Evolutionary conservation across 1,140 invertebrate genomes (phyloP), one percentile per base, ranked within the genome.

Genomic region (Bombyx mandarina): DNA sequence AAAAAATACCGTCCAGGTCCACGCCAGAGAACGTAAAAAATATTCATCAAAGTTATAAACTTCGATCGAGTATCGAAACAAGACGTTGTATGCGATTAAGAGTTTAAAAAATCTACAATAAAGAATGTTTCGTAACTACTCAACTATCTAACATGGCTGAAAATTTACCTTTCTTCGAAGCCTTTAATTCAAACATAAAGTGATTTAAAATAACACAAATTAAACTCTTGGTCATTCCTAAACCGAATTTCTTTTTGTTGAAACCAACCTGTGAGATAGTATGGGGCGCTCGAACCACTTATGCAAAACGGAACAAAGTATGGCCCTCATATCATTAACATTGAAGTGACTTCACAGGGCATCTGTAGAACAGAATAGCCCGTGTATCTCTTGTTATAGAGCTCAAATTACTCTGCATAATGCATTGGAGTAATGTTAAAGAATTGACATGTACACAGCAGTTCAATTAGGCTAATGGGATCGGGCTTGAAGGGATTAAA

Each of bases 361-460:
- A 8, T 22, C 6, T 7, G 0, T 46, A 60, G 56, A 56, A 52
- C 1, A 3, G 62, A 73, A 69, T 52, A 49, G 43, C 12, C 50
- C 62, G 59, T 63, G 64, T 55, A 8, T 10, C 1, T 8, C 45
- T 43, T 0, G 0, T 0, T 5, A 52, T 67, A 76, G 57, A 61
- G 67, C 72, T 56, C 43, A 62, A 62, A 66, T 56, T 77, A 8
- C 22, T 42, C 54, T 67, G 55, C 49, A 6, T 12, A 9, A 12
- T 18, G n/a, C 50, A 42, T 52, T 50, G 42, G 67, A 68, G 72
- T 71, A 79, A 70, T 69, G 77, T 71, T 75, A 82, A 86, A 84
- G 82, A 84, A 86, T 84, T 84, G 82, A 84, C 82, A 84, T 86
- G 82, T 86, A 86, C 81, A 86, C 79, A 78, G 77, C 82, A 84